Evolutionary conservation across 2,113 vertebrate species (phyloP), one percentile per base, ranked within the genome.

Genomic region (Andinoacara biseriatus): DNA sequence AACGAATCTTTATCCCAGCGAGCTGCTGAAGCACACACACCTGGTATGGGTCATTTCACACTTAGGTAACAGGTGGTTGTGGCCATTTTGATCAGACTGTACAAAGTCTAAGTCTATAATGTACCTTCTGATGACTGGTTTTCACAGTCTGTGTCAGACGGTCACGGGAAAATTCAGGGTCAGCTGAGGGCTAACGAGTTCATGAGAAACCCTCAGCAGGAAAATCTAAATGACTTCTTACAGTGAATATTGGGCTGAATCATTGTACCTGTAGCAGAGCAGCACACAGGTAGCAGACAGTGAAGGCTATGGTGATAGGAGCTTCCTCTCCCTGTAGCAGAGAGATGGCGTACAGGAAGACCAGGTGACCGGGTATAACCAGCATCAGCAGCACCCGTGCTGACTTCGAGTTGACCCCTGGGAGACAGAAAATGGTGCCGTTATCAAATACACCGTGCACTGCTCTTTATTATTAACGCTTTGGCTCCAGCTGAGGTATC

Each of bases 331-430:
- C 97, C 72, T 99, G 96, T 76, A 98, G 94, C 77, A 98, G 89
- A 60, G 92, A 95, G 91, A 99, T 97, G 90, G 96, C 91, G 59
- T 95, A 97, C 74, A 99, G 96, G 94, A 99, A 98, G 78, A 97
- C 86, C 8, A 99, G 93, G 78, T 99, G 98, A 58, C 98, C 97
- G 0, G 98, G 98, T 20, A 98, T 69, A 10, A 97, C 98, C 89
- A 99, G 94, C 58, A 97, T 88, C 87, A 99, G 95, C 78, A 99
- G 95, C 40, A 99, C 97, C 3, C 97, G 94, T 0, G 98, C 97
- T 0, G 98, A 99, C 77, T 94, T 96, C 18, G 98, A 97, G 91
- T 97, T 99, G 83, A 97, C 94, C 31, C 96, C 98, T 99, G 93
- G 76, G 69, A 89, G 72, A 82, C 11, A 31, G 26, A 72, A 54